These are phyloP conservation scores for Caenorhabditis parvicauda DNA, from an alignment of 2,888 invertebrate genomes.

Conservation along the genomic window DNA sequence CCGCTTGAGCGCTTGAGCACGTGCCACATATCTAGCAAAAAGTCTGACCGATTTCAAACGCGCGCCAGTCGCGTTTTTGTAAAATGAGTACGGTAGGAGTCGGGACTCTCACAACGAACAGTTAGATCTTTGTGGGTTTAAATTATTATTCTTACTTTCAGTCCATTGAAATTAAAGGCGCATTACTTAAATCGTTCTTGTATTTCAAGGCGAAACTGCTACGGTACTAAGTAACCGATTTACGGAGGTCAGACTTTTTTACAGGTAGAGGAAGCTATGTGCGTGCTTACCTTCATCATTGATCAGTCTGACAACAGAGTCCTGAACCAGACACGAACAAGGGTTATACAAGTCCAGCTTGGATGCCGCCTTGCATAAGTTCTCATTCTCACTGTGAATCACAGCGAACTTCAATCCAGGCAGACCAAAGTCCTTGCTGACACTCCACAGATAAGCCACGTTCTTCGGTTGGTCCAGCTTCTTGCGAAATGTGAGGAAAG, in stretches of 20 bases:
- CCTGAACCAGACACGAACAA: slow-evolving; percentile 45
- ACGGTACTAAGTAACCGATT: no score
- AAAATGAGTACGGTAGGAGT: no score
- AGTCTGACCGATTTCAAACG: neutral
- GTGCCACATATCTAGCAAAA: no score
- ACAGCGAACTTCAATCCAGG: slow-evolving; percentile 45
- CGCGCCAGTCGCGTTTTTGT: neutral
- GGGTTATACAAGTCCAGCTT: slow-evolving; percentile 43
- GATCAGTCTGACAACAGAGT: slow-evolving; percentile 33
- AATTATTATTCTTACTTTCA: no score
- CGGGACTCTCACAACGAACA: no score
- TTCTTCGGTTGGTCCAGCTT: slow-evolving; percentile 29
- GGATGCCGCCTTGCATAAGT: slow-evolving; percentile 26
- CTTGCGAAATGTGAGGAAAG: slow-evolving; percentile 38
- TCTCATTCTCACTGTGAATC: slow-evolving; percentile 32
- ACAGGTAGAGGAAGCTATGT: neutral
- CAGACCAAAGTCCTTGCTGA: slow-evolving; percentile 56
- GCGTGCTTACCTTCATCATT: slow-evolving; percentile 38
- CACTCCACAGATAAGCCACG: slow-evolving; percentile 56
- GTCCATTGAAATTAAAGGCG: no score
- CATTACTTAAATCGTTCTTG: no score
- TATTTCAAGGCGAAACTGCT: no score
- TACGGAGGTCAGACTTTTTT: no score
- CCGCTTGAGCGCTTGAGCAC: no score
- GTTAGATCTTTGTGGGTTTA: no score